These are phyloP conservation scores for Drosophila seguyi DNA, from an alignment of 1,140 invertebrate species.

Conservation along the genomic window DNA sequence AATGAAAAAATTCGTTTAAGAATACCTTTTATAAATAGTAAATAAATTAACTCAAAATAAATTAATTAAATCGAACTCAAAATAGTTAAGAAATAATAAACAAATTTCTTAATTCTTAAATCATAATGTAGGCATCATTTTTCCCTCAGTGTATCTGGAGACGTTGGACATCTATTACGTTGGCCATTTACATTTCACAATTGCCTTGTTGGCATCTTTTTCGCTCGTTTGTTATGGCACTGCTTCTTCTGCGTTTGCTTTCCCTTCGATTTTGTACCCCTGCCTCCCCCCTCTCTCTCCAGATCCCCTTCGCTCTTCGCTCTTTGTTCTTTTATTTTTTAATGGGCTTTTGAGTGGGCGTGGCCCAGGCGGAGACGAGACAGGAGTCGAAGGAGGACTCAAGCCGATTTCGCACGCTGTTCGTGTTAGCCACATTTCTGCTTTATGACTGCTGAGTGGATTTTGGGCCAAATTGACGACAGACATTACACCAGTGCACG, in stretches of 20 bases:
- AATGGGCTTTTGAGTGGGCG: conserved; percentile 62
- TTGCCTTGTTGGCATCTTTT: conserved; percentile 81
- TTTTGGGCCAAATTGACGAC: conserved; percentile 49
- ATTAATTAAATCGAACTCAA: no score
- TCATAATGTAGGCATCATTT: no score
- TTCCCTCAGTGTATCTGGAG: conserved; percentile 15
- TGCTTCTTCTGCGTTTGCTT: conserved; percentile 15
- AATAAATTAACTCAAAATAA: not conserved
- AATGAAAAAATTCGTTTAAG: not conserved
- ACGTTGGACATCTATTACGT: conserved; percentile 75
- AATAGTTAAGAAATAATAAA: not conserved
- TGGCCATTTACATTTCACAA: conserved; percentile 79
- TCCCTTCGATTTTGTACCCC: not conserved
- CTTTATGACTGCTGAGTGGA: conserved; percentile 49
- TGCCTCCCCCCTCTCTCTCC: no score
- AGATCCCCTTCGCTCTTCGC: no score
- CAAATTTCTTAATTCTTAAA: no score
- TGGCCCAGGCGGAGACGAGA: conserved; percentile 9
- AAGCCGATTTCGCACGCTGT: conserved; percentile 51
- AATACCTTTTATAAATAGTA: no score
- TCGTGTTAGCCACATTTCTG: conserved; percentile 15
- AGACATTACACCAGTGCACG: conserved; percentile 27
- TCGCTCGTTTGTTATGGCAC: conserved; percentile 48
- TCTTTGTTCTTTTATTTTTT: conserved; percentile 64
- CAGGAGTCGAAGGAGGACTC: not conserved